These are phyloP conservation scores for Porites divaricata DNA, from an alignment of 92 coral and sea anemone genomes.

Conservation along the genomic window DNA sequence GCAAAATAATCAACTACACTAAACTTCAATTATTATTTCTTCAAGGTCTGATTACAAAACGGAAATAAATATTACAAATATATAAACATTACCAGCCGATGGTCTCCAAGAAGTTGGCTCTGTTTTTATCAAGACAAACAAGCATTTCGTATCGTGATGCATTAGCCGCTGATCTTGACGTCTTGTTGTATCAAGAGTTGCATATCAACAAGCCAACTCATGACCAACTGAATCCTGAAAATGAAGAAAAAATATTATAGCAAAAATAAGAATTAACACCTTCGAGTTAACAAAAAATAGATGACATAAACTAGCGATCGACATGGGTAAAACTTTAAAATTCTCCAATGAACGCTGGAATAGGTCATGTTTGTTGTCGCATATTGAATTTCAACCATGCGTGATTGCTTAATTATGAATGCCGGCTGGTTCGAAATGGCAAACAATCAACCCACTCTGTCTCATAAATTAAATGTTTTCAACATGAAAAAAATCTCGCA, in stretches of 20 bases:
- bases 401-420: constrained; percentile 58
- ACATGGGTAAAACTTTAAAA: neutral
- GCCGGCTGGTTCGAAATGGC: constrained; percentile 37
- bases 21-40: neutral
- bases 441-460: constrained; percentile 30
- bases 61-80: neutral
- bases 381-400: constrained; percentile 72
- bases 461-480: constrained; percentile 23
- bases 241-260: neutral
- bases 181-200: too few species aligned
- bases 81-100: neutral
- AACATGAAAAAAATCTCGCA: neutral
- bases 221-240: neutral
- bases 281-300: neutral
- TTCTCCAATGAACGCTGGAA: neutral
- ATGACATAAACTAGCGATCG: neutral
- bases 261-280: neutral
- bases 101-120: neutral
- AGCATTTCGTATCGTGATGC: neutral
- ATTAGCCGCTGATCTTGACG: too few species aligned
- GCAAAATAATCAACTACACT: too few species aligned
- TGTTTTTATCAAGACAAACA: constrained; percentile 5
- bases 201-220: neutral
- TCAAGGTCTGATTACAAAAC: neutral
- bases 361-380: constrained; percentile 11